These are phyloP conservation scores for Galerucella calmariensis DNA, from an alignment of 2,888 invertebrate species.

Conservation along the genomic window DNA sequence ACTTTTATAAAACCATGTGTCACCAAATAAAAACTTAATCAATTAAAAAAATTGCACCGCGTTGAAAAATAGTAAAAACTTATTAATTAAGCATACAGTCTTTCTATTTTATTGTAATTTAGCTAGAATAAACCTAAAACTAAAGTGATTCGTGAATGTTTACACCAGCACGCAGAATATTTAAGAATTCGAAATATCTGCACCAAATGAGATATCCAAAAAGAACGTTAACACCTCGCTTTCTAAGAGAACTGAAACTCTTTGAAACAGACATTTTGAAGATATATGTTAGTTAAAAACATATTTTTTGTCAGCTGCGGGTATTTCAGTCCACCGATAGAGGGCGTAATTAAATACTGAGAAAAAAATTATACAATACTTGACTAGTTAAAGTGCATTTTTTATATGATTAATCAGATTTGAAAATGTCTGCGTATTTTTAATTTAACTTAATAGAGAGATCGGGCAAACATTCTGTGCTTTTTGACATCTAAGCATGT, in stretches of 20 bases:
- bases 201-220: neutral
- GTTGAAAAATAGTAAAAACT: slow-evolving; percentile 59
- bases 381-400: too few relatives aligned
- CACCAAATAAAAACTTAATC: slow-evolving; percentile 64
- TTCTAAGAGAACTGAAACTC: neutral
- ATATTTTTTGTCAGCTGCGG: too few relatives aligned
- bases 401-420: too few relatives aligned
- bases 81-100: slow-evolving; percentile 61
- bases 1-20: slow-evolving; percentile 66
- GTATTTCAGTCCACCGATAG: too few relatives aligned
- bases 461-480: too few relatives aligned
- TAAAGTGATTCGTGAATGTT: slow-evolving; percentile 54
- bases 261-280: neutral
- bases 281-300: too few relatives aligned
- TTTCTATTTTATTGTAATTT: slow-evolving; percentile 60
- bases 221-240: neutral
- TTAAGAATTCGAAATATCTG: neutral
- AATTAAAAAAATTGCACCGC: slow-evolving; percentile 52
- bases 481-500: too few relatives aligned
- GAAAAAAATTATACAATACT: too few relatives aligned
- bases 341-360: too few relatives aligned
- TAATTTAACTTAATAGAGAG: too few relatives aligned
- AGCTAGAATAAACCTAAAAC: slow-evolving; percentile 55
- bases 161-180: slow-evolving; percentile 13
- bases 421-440: too few relatives aligned